A percentile compares a stretch with the other conserved stretches of the same genome.
phyloP scores from a whole-genome alignment of 2,113 vertebrate species.

The Amazona vittata region DNA sequence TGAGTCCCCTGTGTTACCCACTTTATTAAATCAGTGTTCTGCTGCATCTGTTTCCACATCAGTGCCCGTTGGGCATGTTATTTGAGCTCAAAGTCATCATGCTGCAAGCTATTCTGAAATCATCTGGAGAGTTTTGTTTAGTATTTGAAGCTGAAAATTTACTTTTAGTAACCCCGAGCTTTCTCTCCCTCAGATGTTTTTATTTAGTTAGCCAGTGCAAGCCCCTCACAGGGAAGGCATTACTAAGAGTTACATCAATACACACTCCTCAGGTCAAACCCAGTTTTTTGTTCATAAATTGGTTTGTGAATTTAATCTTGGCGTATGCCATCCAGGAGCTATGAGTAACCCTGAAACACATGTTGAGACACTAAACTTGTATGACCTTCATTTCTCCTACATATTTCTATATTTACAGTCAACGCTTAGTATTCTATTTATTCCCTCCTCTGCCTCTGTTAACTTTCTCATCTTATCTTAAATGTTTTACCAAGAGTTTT shows the following conservation, averaged over 20 bases:
- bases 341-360: neutral
- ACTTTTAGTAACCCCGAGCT: neutral
- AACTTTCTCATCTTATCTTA: neutral
- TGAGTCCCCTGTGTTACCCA: neutral
- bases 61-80: neutral
- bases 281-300: neutral
- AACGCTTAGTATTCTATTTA: neutral
- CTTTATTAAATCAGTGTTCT: neutral
- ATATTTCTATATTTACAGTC: neutral
- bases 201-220: neutral
- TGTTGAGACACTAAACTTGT: neutral
- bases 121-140: neutral
- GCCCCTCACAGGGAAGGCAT: neutral
- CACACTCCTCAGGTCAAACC: neutral
- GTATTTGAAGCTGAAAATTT: neutral
- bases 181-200: neutral
- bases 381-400: neutral
- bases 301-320: neutral
- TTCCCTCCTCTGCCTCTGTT: neutral
- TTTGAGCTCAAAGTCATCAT: neutral
- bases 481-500: neutral
- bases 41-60: neutral
- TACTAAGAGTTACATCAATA: neutral
- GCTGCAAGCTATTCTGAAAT: neutral
- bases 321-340: neutral